Percentiles rank a stretch among this genome's conserved stretches.
Conservation (phyloP, 1,140 invertebrate species). For the Diplogasteroides magnus region DNA sequence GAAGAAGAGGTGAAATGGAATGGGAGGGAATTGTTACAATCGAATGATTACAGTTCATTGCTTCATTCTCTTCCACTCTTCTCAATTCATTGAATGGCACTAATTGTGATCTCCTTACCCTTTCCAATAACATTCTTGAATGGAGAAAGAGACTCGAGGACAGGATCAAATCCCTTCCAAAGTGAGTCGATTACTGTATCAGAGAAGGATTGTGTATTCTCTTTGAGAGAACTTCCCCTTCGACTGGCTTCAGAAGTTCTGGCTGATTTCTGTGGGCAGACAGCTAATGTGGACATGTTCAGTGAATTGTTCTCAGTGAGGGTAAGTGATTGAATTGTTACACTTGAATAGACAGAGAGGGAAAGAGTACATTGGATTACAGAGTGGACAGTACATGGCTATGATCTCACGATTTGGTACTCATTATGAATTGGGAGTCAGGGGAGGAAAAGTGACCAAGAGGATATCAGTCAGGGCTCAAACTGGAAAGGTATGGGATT, state of each 20-base stretch:
- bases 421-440: background rate
- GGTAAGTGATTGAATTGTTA: background rate
- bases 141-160: background rate
- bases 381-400: background rate
- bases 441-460: background rate
- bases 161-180: background rate
- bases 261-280: background rate
- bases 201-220: background rate
- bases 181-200: background rate
- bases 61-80: background rate
- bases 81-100: background rate
- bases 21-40: background rate
- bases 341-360: background rate
- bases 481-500: background rate
- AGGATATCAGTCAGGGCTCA: background rate
- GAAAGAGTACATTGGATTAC: background rate
- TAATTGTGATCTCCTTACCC: background rate
- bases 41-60: background rate
- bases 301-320: background rate
- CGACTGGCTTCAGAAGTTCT: background rate
- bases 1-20: too few relatives aligned
- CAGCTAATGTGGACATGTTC: background rate
- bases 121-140: background rate
- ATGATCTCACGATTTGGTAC: background rate
- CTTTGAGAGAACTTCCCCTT: background rate